Percentiles rank a stretch among this genome's conserved stretches.
Evolutionary conservation across 2,888 invertebrate species (phyloP).

Genomic region (Rhingia rostrata): DNA sequence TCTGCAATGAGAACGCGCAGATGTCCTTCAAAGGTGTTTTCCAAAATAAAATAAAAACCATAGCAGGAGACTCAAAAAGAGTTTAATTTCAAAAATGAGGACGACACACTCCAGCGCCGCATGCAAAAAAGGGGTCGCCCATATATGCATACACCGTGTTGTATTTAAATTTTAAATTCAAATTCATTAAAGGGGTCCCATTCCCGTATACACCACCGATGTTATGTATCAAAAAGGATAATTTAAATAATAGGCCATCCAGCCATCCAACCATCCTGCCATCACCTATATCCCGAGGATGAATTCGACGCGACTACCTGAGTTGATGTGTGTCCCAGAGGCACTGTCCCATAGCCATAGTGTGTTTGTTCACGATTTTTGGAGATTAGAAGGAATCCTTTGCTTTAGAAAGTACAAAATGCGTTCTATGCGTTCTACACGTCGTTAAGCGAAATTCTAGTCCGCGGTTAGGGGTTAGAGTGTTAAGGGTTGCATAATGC

Average conservation of each 20-base stretch:
- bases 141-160: constrained; percentile 49
- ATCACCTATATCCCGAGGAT: constrained; percentile 54
- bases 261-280: constrained; percentile 21
- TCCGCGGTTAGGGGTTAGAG: constrained; percentile 69
- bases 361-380: constrained; percentile 48
- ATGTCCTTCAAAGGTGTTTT: constrained; percentile 80
- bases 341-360: constrained; percentile 37
- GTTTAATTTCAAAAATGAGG: constrained; percentile 73
- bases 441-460: constrained; percentile 57
- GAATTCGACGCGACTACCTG: constrained; percentile 63
- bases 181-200: constrained; percentile 65
- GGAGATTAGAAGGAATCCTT: constrained; percentile 49
- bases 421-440: constrained; percentile 34
- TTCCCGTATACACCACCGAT: background rate
- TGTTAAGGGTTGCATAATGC: constrained; percentile 63
- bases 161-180: constrained; percentile 73
- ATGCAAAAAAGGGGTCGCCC: constrained; percentile 77
- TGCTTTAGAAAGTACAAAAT: constrained; percentile 44
- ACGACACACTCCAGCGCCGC: constrained; percentile 68
- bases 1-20: constrained; percentile 77
- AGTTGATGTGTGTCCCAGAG: constrained; percentile 44
- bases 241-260: constrained; percentile 74
- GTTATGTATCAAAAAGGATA: constrained; percentile 65
- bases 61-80: constrained; percentile 52
- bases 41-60: constrained; percentile 45